Base-by-base conservation (phyloP, 2,797 vertebrate genomes). In the Silurus aristotelis region DNA sequence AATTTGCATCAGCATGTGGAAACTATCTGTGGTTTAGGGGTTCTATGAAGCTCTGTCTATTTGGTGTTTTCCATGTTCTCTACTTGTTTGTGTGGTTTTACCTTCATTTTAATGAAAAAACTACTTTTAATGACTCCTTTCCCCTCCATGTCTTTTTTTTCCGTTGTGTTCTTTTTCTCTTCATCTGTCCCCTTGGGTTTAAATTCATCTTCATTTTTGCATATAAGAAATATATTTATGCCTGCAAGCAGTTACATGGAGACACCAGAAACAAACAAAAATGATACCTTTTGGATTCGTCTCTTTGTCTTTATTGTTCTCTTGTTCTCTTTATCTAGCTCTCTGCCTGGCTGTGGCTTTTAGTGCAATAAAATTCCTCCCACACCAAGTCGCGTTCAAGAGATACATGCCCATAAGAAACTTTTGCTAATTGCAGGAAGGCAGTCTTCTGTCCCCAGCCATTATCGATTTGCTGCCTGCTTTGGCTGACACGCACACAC, bases 351-450 rank as follows among this genome's bases (percentile, higher is more conserved):
- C 20, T 46, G 22, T 82, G 72, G 46, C 58, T 20, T 86, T 83
- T 78, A 19, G 56, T 78, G 82, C 43, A 80, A 66, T 80, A 87
- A 68, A 75, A 68, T 68, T 86, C 73, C 83, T 77, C 84, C 86
- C 78, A 86, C 86, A 84, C 84, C 77, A 25, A 19, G 43, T 87
- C 75, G 56, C 75, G 17, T 80, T 83, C 63, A 80, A 80, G 82
- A 84, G 83, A 84, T 84, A 80, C 80, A 83, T 86, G 80, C 70
- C 48, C 87, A 88, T 88, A 83, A 86, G 85, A 86, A 89, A 89
- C 80, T 67, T 81, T 81, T 77, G 80, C 83, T 88, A 88, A 89
- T 88, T 88, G 88, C 38, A 27, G 81, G 85, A 83, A 48, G 70
- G 81, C 87, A 86, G 87, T 71, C 77, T 78, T 70, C 80, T 82